Evolutionary conservation across 2,888 invertebrate genomes (phyloP).

Genomic region (Hipparchia sbordonii): DNA sequence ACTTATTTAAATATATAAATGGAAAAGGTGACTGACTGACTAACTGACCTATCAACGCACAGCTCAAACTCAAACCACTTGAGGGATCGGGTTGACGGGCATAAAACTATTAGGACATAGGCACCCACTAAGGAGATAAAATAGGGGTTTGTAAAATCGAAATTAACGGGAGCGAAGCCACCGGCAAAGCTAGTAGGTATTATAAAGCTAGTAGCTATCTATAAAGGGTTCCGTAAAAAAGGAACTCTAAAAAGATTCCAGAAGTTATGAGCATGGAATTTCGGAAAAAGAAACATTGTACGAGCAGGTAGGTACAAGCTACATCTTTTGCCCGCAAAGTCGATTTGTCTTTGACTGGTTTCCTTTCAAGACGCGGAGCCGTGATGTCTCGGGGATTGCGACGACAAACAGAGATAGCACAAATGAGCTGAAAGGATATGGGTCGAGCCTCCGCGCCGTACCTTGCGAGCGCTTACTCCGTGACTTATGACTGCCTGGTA

Average conservation of each 20-base stretch:
- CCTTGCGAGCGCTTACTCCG: conserved; percentile 14
- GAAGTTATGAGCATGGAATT: not conserved
- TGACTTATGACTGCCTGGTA: not conserved
- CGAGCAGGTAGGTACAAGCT: not conserved
- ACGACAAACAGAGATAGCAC: conserved; percentile 76
- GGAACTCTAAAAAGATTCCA: not conserved
- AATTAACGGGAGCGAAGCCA: too few relatives aligned
- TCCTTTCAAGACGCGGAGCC: conserved; percentile 35
- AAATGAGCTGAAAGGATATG: conserved; percentile 75
- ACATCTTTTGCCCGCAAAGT: conserved; percentile 12
- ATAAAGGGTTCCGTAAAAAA: too few relatives aligned
- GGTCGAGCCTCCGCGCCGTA: conserved; percentile 65
- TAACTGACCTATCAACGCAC: too few relatives aligned
- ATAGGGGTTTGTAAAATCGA: too few relatives aligned
- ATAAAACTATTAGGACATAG: too few relatives aligned
- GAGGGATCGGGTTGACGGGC: too few relatives aligned
- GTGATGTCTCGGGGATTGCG: conserved; percentile 65
- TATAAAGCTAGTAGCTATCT: too few relatives aligned
- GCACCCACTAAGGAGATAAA: too few relatives aligned
- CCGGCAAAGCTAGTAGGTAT: too few relatives aligned
- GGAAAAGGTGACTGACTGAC: too few relatives aligned
- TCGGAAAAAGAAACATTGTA: not conserved
- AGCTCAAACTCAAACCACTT: too few relatives aligned
- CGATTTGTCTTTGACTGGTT: conserved; percentile 23
- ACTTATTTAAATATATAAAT: too few relatives aligned